These are phyloP conservation scores for Apotomis turbidana DNA, from an alignment of 2,888 invertebrate genomes.

Conservation along the genomic window DNA sequence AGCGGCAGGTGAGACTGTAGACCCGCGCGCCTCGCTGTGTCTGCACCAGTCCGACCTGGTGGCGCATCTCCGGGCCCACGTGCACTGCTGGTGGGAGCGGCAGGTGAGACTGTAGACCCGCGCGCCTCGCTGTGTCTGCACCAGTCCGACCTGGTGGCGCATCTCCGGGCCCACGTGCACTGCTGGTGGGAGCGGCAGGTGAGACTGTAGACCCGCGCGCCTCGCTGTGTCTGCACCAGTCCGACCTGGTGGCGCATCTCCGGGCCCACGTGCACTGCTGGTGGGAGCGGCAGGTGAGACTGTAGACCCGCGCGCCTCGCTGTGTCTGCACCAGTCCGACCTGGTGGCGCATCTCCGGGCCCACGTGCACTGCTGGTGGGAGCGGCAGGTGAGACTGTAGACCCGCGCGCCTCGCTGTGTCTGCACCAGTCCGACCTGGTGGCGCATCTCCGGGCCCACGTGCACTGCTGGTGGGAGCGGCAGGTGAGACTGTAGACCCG, in stretches of 20 bases:
- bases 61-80: no score
- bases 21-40: not conserved
- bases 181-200: constrained; percentile 94
- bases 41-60: constrained; percentile 62
- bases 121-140: constrained; percentile 92
- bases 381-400: no score
- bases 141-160: constrained; percentile 95
- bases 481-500: no score
- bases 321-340: no score
- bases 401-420: no score
- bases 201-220: not conserved
- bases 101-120: constrained; percentile 90
- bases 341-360: no score
- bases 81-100: no score
- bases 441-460: constrained; percentile 85
- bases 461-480: constrained; percentile 67
- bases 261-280: no score
- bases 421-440: constrained; percentile 94
- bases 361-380: no score
- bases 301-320: no score
- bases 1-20: constrained; percentile 75
- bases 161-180: constrained; percentile 96
- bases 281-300: no score
- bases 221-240: not conserved
- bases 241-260: no score